Conservation (phyloP, 2,888 invertebrate genomes). For the Miltochrista miniata region DNA sequence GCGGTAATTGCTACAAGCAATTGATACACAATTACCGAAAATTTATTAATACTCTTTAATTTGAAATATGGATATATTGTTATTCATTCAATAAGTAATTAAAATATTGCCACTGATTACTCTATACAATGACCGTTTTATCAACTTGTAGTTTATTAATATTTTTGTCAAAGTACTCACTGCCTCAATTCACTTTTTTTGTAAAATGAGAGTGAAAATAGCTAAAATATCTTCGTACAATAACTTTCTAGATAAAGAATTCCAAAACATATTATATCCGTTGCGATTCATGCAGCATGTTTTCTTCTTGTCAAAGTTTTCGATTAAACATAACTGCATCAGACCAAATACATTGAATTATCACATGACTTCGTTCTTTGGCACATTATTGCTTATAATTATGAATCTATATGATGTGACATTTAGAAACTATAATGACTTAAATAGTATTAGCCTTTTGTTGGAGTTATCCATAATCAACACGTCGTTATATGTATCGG, state of each 20-base stretch:
- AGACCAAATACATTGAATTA: neutral
- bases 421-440: neutral
- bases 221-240: too few relatives aligned
- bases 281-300: slow-evolving; percentile 15
- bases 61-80: too few relatives aligned
- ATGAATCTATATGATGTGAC: neutral
- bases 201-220: too few relatives aligned
- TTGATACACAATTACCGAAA: too few relatives aligned
- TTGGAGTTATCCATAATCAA: neutral
- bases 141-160: too few relatives aligned
- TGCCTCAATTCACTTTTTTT: too few relatives aligned
- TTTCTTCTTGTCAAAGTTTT: slow-evolving; percentile 5
- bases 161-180: too few relatives aligned
- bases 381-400: neutral
- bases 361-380: slow-evolving; percentile 2
- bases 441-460: neutral
- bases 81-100: too few relatives aligned
- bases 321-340: slow-evolving; percentile 4
- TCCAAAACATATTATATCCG: slow-evolving; percentile 18
- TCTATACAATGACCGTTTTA: too few relatives aligned
- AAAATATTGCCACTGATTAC: too few relatives aligned
- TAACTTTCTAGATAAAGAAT: slow-evolving; percentile 12
- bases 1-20: too few relatives aligned
- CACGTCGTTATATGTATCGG: neutral
- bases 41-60: too few relatives aligned